Evolutionary conservation across 2,888 invertebrate species (phyloP), one percentile per base, ranked within the genome.

Genomic region (Gibbula magus): DNA sequence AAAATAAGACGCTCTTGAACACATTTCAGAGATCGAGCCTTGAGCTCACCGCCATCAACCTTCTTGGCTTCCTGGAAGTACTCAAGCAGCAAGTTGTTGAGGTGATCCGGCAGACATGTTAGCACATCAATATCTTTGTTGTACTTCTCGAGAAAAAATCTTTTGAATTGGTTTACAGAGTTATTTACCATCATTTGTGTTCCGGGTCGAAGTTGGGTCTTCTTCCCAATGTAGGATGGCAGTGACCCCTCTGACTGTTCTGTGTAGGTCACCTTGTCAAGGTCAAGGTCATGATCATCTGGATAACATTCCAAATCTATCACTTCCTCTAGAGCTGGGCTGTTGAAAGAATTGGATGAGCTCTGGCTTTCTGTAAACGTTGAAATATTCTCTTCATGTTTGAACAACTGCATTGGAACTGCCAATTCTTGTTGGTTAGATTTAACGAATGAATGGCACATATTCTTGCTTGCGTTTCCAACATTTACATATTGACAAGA

Each of bases 91-190:
- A 35, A n/a, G 35, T 32, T 39, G 39, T 35, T 70, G 16, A 70
- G 70, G 8, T 35, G 20, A 8, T 70, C 70, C 35, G 70, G 70
- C n/a, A 39, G 16, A 70, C 35, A 35, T 39, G 18, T 20, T 18
- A 70, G 16, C 35, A 70, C n/a, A 70, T 70, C 70, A 39, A 70
- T n/a, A 35, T 70, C 70, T 70, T 70, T 35, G 20, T 70, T 29
- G 20, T 70, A 70, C n/a, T 70, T 70, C 25, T 70, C 70, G n/a
- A 3, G 18, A 10, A 70, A 20, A 25, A 70, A 70, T 39, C 39
- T 70, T 18, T 35, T 70, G 39, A 70, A 70, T 35, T 39, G 32
- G 10, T 70, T 70, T n/a, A 70, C 70, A 10, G 35, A 32, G 35
- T 70, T 70, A 2, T 35, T 32, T 10, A 70, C 39, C 29, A 39